phyloP scores from a whole-genome alignment of 2,888 invertebrate species.

The Epiperipatus broadwayi region DNA sequence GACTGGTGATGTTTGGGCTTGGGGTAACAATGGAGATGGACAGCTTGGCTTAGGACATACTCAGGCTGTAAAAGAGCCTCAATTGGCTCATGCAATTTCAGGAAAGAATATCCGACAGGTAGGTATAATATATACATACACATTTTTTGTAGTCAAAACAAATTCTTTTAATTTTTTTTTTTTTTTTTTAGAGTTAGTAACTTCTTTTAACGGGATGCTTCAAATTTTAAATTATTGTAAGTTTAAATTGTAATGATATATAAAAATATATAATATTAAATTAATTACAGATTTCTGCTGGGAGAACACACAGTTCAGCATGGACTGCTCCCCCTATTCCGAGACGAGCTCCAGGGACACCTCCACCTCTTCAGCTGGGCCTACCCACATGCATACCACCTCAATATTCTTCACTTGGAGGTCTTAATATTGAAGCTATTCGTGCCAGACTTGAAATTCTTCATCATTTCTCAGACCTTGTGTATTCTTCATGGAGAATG shows the following conservation, averaged over 20 bases:
- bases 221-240: constrained; percentile 10
- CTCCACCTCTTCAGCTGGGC: constrained; percentile 34
- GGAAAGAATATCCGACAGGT: constrained; percentile 38
- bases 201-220: neutral
- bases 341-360: constrained; percentile 33
- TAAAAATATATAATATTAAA: neutral
- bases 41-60: constrained; percentile 41
- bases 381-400: constrained; percentile 36
- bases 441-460: constrained; percentile 38
- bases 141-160: neutral
- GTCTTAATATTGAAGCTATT: constrained; percentile 34
- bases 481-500: constrained; percentile 38
- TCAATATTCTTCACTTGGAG: constrained; percentile 37
- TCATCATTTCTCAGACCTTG: constrained; percentile 41
- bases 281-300: constrained; percentile 36
- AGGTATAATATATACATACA: constrained; percentile 17
- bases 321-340: constrained; percentile 38
- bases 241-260: neutral
- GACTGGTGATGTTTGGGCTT: constrained; percentile 39
- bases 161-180: too few species aligned
- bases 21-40: constrained; percentile 44
- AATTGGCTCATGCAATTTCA: constrained; percentile 34
- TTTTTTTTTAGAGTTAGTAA: too few species aligned
- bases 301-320: constrained; percentile 41
- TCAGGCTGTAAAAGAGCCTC: constrained; percentile 37